These are phyloP conservation scores for Leptinotarsa peninsularis DNA, from an alignment of 2,888 invertebrate genomes.

Conservation along the genomic window DNA sequence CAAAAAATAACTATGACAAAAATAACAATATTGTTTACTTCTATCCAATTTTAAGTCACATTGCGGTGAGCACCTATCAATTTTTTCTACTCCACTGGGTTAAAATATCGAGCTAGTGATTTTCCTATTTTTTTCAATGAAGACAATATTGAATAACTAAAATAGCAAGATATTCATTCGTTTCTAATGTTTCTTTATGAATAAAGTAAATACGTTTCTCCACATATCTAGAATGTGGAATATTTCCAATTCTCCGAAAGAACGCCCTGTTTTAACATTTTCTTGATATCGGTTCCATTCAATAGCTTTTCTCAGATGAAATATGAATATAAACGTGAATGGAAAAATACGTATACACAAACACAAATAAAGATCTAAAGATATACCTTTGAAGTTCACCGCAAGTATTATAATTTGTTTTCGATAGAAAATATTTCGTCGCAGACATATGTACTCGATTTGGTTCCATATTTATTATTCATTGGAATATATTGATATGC, in stretches of 20 bases:
- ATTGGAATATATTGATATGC: background rate
- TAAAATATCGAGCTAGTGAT: no score
- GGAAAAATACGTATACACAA: background rate
- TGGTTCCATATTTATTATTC: background rate
- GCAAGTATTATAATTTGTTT: background rate
- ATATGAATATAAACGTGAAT: constrained; percentile 8
- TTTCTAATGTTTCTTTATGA: no score
- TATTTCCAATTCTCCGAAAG: background rate
- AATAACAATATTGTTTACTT: no score
- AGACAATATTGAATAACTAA: no score
- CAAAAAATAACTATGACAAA: no score
- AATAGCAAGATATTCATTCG: no score
- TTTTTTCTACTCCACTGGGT: no score
- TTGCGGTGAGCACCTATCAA: no score
- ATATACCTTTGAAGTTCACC: constrained; percentile 3
- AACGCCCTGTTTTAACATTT: background rate
- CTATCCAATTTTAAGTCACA: no score
- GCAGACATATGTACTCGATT: background rate
- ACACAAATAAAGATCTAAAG: constrained; percentile 2
- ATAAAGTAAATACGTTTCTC: background rate
- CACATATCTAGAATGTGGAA: background rate
- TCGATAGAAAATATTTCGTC: background rate
- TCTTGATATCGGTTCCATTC: constrained; percentile 5
- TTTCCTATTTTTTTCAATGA: no score
- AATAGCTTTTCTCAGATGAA: background rate